Conservation (phyloP, 2,797 vertebrate genomes). For the Pangasius djambal region DNA sequence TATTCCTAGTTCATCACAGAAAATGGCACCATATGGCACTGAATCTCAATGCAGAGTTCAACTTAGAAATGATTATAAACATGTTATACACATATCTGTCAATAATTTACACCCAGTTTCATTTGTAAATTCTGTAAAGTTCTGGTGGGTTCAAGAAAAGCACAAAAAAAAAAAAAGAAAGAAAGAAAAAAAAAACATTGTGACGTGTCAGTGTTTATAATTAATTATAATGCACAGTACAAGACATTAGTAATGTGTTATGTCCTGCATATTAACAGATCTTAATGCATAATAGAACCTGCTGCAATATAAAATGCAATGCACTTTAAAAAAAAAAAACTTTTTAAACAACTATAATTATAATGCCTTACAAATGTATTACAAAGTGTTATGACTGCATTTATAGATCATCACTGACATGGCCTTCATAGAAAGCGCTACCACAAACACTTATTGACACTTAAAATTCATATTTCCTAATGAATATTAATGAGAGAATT, state of each 20-base stretch:
- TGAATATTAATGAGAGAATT: not conserved
- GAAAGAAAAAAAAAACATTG: not conserved
- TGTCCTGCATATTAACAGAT: not conserved
- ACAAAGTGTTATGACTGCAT: not conserved
- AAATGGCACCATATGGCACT: not conserved
- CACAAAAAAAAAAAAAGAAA: not conserved
- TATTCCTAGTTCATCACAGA: not conserved
- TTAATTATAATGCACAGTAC: not conserved
- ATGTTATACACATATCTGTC: not conserved
- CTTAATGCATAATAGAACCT: not conserved
- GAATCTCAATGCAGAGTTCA: not conserved
- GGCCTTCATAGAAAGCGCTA: not conserved
- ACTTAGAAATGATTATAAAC: not conserved
- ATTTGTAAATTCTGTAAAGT: not conserved
- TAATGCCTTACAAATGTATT: not conserved
- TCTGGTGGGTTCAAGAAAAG: not conserved
- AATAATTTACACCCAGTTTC: too few relatives aligned
- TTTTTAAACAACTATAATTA: not conserved
- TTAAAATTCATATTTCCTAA: conserved; percentile 4
- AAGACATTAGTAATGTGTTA: not conserved
- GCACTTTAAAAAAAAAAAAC: not conserved
- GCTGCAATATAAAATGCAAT: not conserved
- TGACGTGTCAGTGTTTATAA: not conserved
- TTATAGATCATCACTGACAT: not conserved
- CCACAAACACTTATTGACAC: not conserved